Evolutionary conservation across 2,113 vertebrate genomes (phyloP).

Genomic region (Hypanus sabinus): DNA sequence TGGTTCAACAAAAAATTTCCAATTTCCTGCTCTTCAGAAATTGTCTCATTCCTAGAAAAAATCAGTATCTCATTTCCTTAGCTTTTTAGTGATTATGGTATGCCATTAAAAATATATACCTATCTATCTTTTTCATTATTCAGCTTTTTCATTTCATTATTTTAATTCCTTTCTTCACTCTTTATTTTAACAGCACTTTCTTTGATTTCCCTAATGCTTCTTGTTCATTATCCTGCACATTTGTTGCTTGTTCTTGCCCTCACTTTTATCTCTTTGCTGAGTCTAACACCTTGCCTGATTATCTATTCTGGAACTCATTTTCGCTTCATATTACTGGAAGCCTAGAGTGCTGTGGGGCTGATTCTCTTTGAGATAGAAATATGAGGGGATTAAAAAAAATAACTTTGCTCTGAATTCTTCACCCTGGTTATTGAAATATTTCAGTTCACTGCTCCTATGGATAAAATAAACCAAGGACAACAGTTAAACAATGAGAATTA

Average conservation of each 20-base stretch:
- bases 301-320: background rate
- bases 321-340: background rate
- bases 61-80: background rate
- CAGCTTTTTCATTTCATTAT: background rate
- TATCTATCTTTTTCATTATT: background rate
- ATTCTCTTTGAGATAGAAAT: slow-evolving; percentile 18
- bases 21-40: background rate
- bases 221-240: background rate
- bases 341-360: background rate
- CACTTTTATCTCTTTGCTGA: background rate
- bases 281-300: background rate
- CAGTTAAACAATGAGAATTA: background rate
- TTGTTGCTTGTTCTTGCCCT: background rate
- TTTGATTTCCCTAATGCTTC: background rate
- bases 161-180: background rate
- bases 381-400: background rate
- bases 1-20: background rate
- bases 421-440: background rate
- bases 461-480: background rate
- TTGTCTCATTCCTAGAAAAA: background rate
- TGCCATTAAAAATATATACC: background rate
- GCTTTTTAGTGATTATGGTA: background rate
- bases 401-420: background rate
- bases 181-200: background rate
- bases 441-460: background rate